These are phyloP conservation scores for Corydoras sp. DNA, from an alignment of 2,113 vertebrate genomes.

Conservation along the genomic window DNA sequence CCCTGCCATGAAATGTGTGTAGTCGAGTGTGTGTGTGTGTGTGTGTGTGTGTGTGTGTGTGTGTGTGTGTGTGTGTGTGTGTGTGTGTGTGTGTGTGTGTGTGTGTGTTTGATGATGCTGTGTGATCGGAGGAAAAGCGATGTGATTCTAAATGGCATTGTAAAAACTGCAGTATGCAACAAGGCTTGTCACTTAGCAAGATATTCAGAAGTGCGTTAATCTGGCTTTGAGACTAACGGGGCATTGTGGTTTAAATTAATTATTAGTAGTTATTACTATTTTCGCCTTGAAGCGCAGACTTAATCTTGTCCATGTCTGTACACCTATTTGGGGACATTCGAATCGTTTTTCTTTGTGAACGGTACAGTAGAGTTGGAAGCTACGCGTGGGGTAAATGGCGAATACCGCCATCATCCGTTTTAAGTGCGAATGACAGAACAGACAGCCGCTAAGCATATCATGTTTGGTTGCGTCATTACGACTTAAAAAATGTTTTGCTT, in stretches of 20 bases:
- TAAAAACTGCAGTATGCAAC: no score
- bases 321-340: not conserved
- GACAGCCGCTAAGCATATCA: not conserved
- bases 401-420: constrained; percentile 39
- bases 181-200: no score
- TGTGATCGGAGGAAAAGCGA: no score
- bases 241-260: no score
- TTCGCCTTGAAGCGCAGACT: no score
- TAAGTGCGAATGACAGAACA: constrained; percentile 28
- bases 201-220: no score
- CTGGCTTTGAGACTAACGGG: no score
- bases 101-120: no score
- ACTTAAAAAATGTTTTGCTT: not conserved
- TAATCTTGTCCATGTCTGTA: not conserved
- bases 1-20: not conserved
- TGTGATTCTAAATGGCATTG: no score
- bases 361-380: not conserved
- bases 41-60: constrained; percentile 17
- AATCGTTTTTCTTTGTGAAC: constrained; percentile 10
- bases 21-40: not conserved
- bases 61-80: no score
- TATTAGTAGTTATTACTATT: no score
- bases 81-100: no score
- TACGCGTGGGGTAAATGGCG: constrained; percentile 23
- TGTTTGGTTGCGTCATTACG: constrained; percentile 18